Base-by-base conservation (phyloP, 2,113 vertebrate species). In the Sciurus niger region DNA sequence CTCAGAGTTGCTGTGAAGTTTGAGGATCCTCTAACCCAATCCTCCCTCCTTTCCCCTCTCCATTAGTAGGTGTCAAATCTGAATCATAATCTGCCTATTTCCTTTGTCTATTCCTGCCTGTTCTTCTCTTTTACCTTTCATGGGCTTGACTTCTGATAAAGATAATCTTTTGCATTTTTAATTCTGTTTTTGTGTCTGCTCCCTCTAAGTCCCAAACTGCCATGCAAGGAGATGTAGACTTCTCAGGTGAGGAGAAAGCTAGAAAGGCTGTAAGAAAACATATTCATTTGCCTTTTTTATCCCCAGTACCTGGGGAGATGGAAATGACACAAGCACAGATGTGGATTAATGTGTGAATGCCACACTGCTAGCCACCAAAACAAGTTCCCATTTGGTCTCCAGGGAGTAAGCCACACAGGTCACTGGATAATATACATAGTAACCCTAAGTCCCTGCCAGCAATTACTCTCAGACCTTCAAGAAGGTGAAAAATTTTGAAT, bases 61-160 rank as follows among this genome's bases (percentile, higher is more conserved):
- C 53, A 70, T 48, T 72, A 72, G 58, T 14, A 89, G 20, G 4
- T 48, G 3, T 85, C 67, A 85, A 20, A 78, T 1, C n/a, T 48
- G 32, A 40, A 51, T 67, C 11, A 34, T 28, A 11, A 30, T 65
- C 14, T 83, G 7, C 32, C 37, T 67, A 82, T 6, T 32, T 72
- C 18, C n/a, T 93, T 48, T 77, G 34, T 34, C 24, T 37, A 10
- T 17, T 83, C 10, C 34, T 76, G 13, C n/a, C 73, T 32, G 17
- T 2, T 91, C 46, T 53, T 86, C 79, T 67, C 65, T 55, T 86
- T 65, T 78, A 58, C 85, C 67, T 84, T 96, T 79, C 46, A 18
- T 37, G 43, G 8, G 5, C 2, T 51, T 85, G 16, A 58, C 14
- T 37, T 67, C 40, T 51, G 37, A 32, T 30, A 84, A 74, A 78